phyloP scores from a whole-genome alignment of 2,888 invertebrate genomes.

The Chironomus tentans region DNA sequence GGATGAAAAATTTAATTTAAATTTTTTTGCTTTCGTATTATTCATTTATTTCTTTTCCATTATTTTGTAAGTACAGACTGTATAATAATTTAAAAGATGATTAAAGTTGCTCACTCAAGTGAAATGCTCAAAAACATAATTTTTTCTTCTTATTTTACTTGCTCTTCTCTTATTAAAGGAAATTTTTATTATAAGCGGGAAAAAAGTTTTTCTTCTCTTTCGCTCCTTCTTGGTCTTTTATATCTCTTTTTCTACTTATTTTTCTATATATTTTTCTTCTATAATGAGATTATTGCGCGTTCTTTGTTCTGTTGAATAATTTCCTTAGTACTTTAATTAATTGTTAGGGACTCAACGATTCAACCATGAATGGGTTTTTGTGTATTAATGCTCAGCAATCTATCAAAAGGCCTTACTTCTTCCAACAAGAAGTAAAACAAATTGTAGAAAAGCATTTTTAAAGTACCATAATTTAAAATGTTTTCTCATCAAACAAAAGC shows the following conservation, averaged over 20 bases:
- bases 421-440: too few relatives aligned
- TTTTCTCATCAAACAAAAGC: too few relatives aligned
- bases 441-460: too few relatives aligned
- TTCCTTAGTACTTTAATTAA: too few relatives aligned
- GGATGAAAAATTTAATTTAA: neutral
- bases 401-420: too few relatives aligned
- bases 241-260: neutral
- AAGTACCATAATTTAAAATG: too few relatives aligned
- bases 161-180: neutral
- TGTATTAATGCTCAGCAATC: too few relatives aligned
- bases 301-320: neutral
- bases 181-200: neutral
- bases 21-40: neutral
- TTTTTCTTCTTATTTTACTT: too few relatives aligned
- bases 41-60: neutral
- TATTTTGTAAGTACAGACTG: neutral
- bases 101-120: conserved; percentile 2
- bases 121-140: neutral
- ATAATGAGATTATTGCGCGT: conserved; percentile 3
- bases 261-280: neutral
- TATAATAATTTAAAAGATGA: neutral
- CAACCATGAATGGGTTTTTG: too few relatives aligned
- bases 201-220: neutral
- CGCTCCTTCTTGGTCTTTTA: too few relatives aligned
- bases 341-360: too few relatives aligned